phyloP scores from a whole-genome alignment of 2,888 invertebrate species.

The Celastrina argiolus region DNA sequence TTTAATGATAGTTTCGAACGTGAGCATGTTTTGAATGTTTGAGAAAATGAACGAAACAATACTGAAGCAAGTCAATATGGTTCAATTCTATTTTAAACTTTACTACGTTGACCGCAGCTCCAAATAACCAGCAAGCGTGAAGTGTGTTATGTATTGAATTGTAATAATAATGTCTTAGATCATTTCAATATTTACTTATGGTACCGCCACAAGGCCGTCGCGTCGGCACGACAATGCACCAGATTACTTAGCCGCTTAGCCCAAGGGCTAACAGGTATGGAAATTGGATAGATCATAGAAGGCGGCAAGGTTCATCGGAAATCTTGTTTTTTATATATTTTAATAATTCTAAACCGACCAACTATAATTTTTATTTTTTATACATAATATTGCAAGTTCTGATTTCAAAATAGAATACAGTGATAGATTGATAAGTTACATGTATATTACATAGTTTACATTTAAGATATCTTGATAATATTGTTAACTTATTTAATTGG shows the following conservation, averaged over 20 bases:
- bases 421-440: no score
- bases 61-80: background rate
- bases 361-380: no score
- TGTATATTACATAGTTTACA: no score
- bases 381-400: no score
- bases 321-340: background rate
- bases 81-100: background rate
- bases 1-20: no score
- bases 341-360: background rate
- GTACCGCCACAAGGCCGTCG: slow-evolving; percentile 7
- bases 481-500: no score
- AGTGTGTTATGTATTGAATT: slow-evolving; percentile 22
- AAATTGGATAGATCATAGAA: background rate
- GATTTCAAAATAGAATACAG: no score
- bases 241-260: background rate
- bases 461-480: no score
- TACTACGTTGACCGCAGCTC: slow-evolving; percentile 1
- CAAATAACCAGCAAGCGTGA: slow-evolving; percentile 22
- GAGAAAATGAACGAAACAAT: background rate
- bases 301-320: background rate
- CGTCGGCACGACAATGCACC: background rate
- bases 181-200: slow-evolving; percentile 19
- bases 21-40: background rate
- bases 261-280: slow-evolving; percentile 1
- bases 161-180: slow-evolving; percentile 22